Percentiles rank a stretch among this genome's conserved stretches.
Conservation (phyloP, 2,113 vertebrate species). For the Prunella fulvescens region DNA sequence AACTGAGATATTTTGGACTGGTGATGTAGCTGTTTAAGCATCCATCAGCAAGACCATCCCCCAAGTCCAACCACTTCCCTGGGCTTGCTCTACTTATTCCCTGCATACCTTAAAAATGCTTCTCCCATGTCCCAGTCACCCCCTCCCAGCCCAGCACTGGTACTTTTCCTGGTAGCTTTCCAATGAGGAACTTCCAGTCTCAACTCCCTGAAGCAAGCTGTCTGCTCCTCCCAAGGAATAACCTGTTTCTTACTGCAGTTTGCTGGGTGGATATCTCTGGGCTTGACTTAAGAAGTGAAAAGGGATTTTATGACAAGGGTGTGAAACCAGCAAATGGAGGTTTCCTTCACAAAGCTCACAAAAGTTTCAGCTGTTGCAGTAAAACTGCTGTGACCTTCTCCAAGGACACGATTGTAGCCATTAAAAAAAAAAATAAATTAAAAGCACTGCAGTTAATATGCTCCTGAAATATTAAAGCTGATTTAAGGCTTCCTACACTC, state of each 20-base stretch:
- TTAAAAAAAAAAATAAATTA: not conserved
- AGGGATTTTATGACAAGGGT: not conserved
- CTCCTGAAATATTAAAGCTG: not conserved
- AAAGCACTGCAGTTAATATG: not conserved
- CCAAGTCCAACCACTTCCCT: not conserved
- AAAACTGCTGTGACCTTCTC: not conserved
- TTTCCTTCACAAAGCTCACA: not conserved
- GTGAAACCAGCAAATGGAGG: accelerated
- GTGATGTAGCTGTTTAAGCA: not conserved
- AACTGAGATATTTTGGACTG: not conserved
- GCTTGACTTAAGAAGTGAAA: not conserved
- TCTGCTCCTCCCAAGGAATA: not conserved
- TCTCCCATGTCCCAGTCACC: not conserved
- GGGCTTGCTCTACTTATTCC: not conserved
- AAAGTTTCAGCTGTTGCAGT: not conserved
- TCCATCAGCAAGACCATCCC: not conserved
- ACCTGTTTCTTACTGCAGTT: not conserved
- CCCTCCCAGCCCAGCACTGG: not conserved
- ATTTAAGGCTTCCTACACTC: not conserved
- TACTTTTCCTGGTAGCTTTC: not conserved
- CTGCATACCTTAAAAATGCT: not conserved
- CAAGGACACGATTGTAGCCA: not conserved
- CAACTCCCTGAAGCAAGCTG: not conserved
- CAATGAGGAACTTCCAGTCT: not conserved
- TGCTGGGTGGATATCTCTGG: not conserved